These are phyloP conservation scores for Oxyscelio sp. DNA, from an alignment of 2,888 invertebrate genomes.

Conservation along the genomic window DNA sequence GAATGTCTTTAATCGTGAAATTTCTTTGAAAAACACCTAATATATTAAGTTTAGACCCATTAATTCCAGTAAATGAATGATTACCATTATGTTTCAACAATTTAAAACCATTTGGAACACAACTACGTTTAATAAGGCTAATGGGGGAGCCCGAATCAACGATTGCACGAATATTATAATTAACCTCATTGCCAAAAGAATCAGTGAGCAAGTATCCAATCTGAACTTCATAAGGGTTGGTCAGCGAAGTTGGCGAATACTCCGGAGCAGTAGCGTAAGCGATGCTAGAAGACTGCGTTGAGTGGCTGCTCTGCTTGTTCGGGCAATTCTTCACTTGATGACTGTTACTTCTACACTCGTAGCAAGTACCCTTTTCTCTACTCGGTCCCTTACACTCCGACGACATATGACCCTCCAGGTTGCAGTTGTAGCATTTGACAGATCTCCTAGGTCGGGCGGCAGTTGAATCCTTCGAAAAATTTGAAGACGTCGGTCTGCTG, in stretches of 20 bases:
- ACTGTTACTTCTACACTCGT: slow-evolving; percentile 19
- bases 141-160: too few species aligned
- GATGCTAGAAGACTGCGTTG: background rate
- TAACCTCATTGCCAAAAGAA: background rate
- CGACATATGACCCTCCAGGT: slow-evolving; percentile 10
- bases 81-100: background rate
- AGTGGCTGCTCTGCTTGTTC: background rate
- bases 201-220: background rate
- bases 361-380: slow-evolving; percentile 37
- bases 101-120: background rate
- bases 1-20: background rate
- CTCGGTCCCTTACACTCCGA: background rate
- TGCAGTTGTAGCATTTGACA: slow-evolving; percentile 39
- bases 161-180: background rate
- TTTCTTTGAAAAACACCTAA: background rate
- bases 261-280: background rate
- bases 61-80: background rate
- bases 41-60: background rate
- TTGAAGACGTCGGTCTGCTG: background rate
- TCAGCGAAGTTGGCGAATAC: background rate
- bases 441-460: background rate
- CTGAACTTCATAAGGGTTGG: background rate
- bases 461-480: background rate
- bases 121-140: background rate
- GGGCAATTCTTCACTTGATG: slow-evolving; percentile 40